Percentiles rank a stretch among this genome's conserved stretches.
Evolutionary conservation across 2,113 vertebrate genomes (phyloP).

Genomic region (Panthera uncia): DNA sequence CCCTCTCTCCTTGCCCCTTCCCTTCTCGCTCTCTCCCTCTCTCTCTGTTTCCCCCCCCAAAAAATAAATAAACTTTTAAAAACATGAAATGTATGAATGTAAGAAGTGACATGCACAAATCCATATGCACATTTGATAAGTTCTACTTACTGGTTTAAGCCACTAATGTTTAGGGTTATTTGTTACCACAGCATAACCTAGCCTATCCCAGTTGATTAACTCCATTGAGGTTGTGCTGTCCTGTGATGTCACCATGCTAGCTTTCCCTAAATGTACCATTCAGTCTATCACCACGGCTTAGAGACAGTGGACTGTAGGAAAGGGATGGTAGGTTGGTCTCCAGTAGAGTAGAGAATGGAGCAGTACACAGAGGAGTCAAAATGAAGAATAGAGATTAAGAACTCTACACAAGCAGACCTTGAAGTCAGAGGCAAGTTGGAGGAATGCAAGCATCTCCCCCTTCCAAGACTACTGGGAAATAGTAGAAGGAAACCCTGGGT

Average conservation of each 20-base stretch:
- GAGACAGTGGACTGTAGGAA: neutral
- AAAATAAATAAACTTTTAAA: too few relatives aligned
- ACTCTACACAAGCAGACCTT: neutral
- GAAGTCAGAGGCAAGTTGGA: neutral
- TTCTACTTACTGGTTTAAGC: neutral
- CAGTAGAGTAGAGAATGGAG: neutral
- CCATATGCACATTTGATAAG: neutral
- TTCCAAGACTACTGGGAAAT: neutral
- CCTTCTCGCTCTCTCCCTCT: too few relatives aligned
- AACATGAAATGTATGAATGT: neutral
- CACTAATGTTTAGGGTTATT: neutral
- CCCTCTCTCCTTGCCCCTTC: too few relatives aligned
- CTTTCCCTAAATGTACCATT: neutral
- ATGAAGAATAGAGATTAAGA: neutral
- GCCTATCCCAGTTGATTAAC: neutral
- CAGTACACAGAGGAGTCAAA: neutral
- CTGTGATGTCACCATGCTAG: neutral
- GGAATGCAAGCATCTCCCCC: neutral
- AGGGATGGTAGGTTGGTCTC: neutral
- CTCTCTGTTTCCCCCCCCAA: too few relatives aligned
- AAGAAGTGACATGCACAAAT: neutral
- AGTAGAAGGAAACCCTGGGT: neutral
- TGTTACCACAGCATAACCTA: neutral
- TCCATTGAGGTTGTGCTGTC: neutral
- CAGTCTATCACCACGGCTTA: neutral